phyloP scores from a whole-genome alignment of 2,888 invertebrate species.

The Trichopria drosophilae region DNA sequence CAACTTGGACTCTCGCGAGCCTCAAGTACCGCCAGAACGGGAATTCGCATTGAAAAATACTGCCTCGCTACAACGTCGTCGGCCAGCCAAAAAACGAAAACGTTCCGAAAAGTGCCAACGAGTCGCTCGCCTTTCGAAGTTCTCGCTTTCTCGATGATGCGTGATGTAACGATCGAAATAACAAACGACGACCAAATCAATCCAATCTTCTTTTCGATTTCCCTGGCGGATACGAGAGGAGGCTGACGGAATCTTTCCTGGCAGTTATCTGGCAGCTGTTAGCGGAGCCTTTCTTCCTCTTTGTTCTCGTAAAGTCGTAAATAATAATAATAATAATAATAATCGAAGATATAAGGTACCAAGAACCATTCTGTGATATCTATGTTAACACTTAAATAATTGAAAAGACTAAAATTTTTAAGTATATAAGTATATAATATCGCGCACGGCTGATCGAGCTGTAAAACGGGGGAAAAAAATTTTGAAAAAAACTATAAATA shows the following conservation, averaged over 20 bases:
- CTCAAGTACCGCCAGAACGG: too few species aligned
- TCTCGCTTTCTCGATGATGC: slow-evolving; percentile 35
- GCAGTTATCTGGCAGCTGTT: slow-evolving; percentile 50
- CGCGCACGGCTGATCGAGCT: slow-evolving; percentile 23
- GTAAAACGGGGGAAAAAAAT: slow-evolving; percentile 24
- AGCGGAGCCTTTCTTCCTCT: slow-evolving; percentile 53
- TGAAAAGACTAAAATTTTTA: slow-evolving; percentile 58
- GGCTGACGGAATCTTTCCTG: slow-evolving; percentile 34
- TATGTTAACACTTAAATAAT: slow-evolving; percentile 61
- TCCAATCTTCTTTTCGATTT: slow-evolving; percentile 40
- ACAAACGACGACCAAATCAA: slow-evolving; percentile 37
- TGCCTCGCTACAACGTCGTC: slow-evolving; percentile 21
- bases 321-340: slow-evolving; percentile 31
- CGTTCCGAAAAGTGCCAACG: slow-evolving; percentile 32
- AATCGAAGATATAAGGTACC: slow-evolving; percentile 57
- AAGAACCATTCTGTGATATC: slow-evolving; percentile 69
- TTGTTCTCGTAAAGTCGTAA: slow-evolving; percentile 54
- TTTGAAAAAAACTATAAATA: slow-evolving; percentile 22
- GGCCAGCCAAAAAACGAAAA: slow-evolving; percentile 28
- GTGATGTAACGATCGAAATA: slow-evolving; percentile 37
- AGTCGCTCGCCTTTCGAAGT: slow-evolving; percentile 31
- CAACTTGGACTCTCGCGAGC: too few species aligned
- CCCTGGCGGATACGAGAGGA: slow-evolving; percentile 39
- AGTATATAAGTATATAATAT: slow-evolving; percentile 58
- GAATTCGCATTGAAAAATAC: slow-evolving; percentile 26